phyloP scores from a whole-genome alignment of 2,113 vertebrate genomes.

The Donacobius atricapilla region DNA sequence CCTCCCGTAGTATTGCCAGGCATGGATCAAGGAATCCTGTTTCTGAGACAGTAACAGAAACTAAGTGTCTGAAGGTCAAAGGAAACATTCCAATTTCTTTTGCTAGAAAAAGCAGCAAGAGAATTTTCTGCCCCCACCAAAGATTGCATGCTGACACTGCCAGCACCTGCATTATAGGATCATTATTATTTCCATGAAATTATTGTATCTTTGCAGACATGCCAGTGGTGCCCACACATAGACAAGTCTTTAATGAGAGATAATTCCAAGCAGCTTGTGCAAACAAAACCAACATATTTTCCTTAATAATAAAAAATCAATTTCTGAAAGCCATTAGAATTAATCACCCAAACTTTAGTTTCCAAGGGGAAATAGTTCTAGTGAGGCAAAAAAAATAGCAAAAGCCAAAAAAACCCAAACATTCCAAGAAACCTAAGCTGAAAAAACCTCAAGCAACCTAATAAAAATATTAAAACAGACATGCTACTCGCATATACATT shows the following conservation, averaged over 20 bases:
- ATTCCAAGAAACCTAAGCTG: background rate
- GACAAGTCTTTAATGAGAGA: background rate
- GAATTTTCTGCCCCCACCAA: background rate
- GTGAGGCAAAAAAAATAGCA: background rate
- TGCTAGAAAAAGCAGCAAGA: background rate
- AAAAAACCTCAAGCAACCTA: background rate
- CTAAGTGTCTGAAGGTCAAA: background rate
- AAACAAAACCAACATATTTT: background rate
- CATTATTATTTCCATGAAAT: background rate
- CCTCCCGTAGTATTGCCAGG: background rate
- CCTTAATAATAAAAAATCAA: background rate
- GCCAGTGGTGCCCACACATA: background rate
- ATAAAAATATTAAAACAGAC: conserved; percentile 5
- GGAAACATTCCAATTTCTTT: background rate
- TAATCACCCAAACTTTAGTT: background rate
- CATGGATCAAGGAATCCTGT: background rate
- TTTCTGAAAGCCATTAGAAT: background rate
- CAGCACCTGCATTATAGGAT: background rate
- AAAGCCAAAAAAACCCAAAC: background rate
- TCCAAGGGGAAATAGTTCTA: background rate
- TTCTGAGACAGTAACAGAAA: background rate
- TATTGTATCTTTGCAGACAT: background rate
- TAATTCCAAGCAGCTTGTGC: background rate
- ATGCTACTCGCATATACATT: background rate
- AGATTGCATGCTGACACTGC: background rate